Percentiles rank a stretch among this genome's conserved stretches.
These are phyloP conservation scores for Pilophorus perplexus DNA, from an alignment of 2,888 invertebrate genomes.

Conservation along the genomic window DNA sequence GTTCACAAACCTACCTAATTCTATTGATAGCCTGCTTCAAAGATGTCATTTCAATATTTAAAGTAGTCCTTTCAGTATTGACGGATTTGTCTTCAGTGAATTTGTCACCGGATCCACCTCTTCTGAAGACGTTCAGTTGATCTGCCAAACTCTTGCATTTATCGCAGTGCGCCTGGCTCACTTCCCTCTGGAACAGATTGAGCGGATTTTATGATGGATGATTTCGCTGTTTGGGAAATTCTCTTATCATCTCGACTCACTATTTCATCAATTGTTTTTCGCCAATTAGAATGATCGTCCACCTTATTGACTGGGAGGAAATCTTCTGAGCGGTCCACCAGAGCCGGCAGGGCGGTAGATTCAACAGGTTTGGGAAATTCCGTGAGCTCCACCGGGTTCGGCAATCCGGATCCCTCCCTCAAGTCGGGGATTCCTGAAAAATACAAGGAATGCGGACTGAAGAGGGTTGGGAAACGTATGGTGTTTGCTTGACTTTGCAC, in stretches of 20 bases:
- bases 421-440: no score
- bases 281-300: slow-evolving; percentile 13
- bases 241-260: no score
- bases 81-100: slow-evolving; percentile 13
- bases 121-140: neutral
- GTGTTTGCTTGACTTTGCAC: no score
- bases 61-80: no score
- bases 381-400: no score
- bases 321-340: slow-evolving; percentile 14
- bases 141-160: neutral
- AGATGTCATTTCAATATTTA: neutral
- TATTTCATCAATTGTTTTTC: slow-evolving; percentile 7
- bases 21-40: neutral
- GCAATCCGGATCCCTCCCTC: no score
- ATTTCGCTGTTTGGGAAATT: no score
- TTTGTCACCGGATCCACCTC: slow-evolving; percentile 8
- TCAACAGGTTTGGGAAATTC: no score
- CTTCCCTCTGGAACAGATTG: neutral
- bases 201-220: no score
- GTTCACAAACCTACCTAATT: neutral
- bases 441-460: no score
- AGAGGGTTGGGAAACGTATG: no score
- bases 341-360: no score
- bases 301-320: slow-evolving; percentile 13
- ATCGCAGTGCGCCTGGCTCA: neutral